Evolutionary conservation across 2,797 vertebrate genomes (phyloP).

Genomic region (Pogoniulus pusillus): DNA sequence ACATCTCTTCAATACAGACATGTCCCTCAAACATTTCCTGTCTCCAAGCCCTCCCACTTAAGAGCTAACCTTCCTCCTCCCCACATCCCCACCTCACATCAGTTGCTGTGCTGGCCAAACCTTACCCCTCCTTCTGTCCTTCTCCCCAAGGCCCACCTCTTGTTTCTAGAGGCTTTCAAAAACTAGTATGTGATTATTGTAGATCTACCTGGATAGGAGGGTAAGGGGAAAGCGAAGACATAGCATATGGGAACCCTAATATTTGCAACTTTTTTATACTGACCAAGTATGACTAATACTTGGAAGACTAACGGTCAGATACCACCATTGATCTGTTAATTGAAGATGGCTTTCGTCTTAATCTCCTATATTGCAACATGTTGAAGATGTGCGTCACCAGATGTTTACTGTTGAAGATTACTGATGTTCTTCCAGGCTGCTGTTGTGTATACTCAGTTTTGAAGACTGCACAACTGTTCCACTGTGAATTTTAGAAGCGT

Average conservation of each 20-base stretch:
- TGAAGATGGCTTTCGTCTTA: constrained; percentile 60
- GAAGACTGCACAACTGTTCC: constrained; percentile 13
- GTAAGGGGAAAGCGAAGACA: neutral
- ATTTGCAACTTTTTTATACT: neutral
- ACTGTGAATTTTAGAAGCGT: constrained; percentile 37
- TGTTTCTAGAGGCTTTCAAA: neutral
- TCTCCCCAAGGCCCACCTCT: neutral
- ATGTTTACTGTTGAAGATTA: constrained; percentile 52
- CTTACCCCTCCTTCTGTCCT: neutral
- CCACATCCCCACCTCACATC: neutral
- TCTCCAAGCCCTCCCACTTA: neutral
- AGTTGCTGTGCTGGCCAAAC: neutral
- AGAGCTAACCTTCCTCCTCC: neutral
- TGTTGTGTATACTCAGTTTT: constrained; percentile 1
- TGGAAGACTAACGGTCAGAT: constrained; percentile 23
- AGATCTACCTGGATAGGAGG: neutral
- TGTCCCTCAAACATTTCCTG: neutral
- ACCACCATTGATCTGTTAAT: constrained; percentile 30
- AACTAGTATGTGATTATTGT: neutral
- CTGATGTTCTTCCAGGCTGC: constrained; percentile 40
- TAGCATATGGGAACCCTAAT: neutral
- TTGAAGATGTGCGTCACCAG: constrained; percentile 32
- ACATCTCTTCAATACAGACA: neutral
- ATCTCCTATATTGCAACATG: constrained; percentile 43
- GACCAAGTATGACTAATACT: neutral